These are phyloP conservation scores for Tetanocera ferruginea DNA, from an alignment of 2,888 invertebrate species.

Conservation along the genomic window DNA sequence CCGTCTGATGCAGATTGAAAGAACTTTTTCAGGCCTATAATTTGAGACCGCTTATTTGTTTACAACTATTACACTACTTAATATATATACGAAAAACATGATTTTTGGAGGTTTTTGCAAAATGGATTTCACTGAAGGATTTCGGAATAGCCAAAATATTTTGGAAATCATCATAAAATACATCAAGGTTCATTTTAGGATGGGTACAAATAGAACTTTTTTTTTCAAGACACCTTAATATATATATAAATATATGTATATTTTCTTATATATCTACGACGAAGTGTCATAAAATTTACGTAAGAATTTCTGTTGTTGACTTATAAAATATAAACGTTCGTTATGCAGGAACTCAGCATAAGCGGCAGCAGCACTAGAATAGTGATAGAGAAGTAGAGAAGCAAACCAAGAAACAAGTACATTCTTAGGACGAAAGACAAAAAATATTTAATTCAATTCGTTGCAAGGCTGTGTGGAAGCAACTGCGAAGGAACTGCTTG, in stretches of 20 bases:
- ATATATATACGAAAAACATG: too few relatives aligned
- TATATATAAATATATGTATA: background rate
- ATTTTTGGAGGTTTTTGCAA: background rate
- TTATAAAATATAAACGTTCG: slow-evolving; percentile 35
- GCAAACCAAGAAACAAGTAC: background rate
- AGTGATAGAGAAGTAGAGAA: background rate
- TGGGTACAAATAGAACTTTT: too few relatives aligned
- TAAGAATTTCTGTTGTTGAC: slow-evolving; percentile 37
- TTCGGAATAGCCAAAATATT: background rate
- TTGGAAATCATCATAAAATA: background rate
- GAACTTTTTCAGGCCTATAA: too few relatives aligned
- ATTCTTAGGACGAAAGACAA: background rate
- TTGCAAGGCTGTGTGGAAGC: background rate
- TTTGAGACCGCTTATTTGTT: too few relatives aligned
- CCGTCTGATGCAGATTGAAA: too few relatives aligned
- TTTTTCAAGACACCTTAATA: too few relatives aligned
- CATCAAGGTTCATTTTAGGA: too few relatives aligned
- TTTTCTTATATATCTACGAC: background rate
- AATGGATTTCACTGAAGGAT: background rate
- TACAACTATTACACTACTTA: too few relatives aligned
- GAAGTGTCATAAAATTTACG: slow-evolving; percentile 37
- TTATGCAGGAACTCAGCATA: background rate
- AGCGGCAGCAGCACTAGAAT: background rate
- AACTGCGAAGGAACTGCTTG: slow-evolving; percentile 31
- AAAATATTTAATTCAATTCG: slow-evolving; percentile 39